These are phyloP conservation scores for Bradypodion ventrale DNA, from an alignment of 2,797 vertebrate species.

Conservation along the genomic window DNA sequence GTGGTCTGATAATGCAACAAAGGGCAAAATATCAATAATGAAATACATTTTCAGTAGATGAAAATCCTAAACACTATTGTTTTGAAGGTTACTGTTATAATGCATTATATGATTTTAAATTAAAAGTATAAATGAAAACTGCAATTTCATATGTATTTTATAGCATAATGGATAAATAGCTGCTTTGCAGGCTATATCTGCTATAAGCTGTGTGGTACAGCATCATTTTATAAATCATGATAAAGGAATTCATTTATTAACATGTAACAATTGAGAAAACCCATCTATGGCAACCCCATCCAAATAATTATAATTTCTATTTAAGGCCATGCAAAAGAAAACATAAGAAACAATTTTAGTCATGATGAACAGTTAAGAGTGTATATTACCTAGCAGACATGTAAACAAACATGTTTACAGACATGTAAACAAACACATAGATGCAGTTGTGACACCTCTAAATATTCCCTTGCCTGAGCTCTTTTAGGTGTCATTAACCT, in stretches of 20 bases:
- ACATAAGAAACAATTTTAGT: neutral
- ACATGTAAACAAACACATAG: neutral
- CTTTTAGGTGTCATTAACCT: neutral
- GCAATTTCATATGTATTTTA: conserved; percentile 7
- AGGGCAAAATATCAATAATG: conserved; percentile 37
- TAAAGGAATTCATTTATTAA: conserved; percentile 5
- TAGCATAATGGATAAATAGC: neutral
- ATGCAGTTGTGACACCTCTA: neutral
- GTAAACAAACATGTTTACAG: neutral
- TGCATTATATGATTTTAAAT: conserved; percentile 13
- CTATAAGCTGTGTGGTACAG: conserved; percentile 15
- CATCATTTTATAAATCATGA: conserved; percentile 22
- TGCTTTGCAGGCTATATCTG: neutral
- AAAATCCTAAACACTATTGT: conserved; percentile 32
- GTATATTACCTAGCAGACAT: neutral
- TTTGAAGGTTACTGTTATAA: conserved; percentile 15
- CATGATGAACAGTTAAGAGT: neutral
- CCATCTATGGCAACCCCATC: neutral
- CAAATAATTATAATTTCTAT: neutral
- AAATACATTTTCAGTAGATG: conserved; percentile 30
- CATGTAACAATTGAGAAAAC: neutral
- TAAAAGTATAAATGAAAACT: neutral
- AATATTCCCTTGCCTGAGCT: neutral
- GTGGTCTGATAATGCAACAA: conserved; percentile 32
- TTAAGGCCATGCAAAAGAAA: neutral